Conservation (phyloP, 2,797 vertebrate species). For the Phataginus tricuspis region DNA sequence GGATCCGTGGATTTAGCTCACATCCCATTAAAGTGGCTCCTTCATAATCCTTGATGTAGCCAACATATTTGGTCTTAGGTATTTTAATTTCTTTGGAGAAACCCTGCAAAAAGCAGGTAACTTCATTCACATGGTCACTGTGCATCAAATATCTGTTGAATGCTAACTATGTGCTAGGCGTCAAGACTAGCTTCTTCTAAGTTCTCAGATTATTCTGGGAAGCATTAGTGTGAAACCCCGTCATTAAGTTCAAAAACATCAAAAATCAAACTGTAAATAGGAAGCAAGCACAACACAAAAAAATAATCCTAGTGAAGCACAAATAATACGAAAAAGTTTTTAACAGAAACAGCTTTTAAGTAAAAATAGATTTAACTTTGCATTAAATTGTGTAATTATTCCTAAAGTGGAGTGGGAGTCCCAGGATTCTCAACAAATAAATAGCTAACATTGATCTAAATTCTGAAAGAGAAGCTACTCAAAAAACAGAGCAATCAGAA, state of each 20-base stretch:
- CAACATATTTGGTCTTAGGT: constrained; percentile 96
- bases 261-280: not conserved
- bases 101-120: constrained; percentile 88
- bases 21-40: constrained; percentile 99
- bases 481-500: not conserved
- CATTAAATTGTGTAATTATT: not conserved
- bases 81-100: constrained; percentile 99
- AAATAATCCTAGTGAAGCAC: not conserved
- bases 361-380: not conserved
- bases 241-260: constrained; percentile 14
- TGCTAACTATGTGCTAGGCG: not conserved
- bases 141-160: not conserved
- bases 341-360: not conserved
- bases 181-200: not conserved
- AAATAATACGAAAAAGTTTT: not conserved
- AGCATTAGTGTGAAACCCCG: not conserved
- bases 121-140: not conserved
- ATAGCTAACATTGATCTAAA: not conserved
- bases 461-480: constrained; percentile 20
- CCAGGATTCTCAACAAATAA: not conserved
- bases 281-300: constrained; percentile 12
- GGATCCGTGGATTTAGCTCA: constrained; percentile 97
- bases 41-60: constrained; percentile 99
- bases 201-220: not conserved
- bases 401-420: not conserved